Base-by-base conservation (phyloP, 37 sponge, comb jelly and placozoan genomes). In the Halichondria panicea region DNA sequence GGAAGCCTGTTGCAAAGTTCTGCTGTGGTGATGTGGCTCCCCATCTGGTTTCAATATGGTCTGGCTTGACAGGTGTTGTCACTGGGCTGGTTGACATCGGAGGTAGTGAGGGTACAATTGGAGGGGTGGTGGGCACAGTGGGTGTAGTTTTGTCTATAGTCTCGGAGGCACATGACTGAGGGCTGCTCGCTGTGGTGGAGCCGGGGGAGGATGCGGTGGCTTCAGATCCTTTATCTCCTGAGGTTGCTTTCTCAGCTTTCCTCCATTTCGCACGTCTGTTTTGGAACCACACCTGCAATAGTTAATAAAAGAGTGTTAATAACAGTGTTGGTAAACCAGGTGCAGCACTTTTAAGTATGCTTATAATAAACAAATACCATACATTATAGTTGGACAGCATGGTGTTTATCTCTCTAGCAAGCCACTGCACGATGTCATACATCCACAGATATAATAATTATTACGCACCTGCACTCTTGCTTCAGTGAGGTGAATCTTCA, bases 381-480 rank as follows among this genome's bases (percentile, higher is more conserved):
- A n/a, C n/a, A n/a, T n/a, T n/a, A n/a, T n/a, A n/a, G n/a, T n/a
- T n/a, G n/a, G n/a, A n/a, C n/a, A n/a, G 57, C 27, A 56, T 9
- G 5, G 57, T 56, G 57, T 4, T 24, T 28, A 28, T 56, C 13
- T 56, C 27, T 56, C 57, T 56, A 28, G 57, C 27, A 56, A n/a
- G n/a, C n/a, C n/a, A n/a, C n/a, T n/a, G n/a, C 50, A 48, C 50
- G 13, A 48, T 7, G 25, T n/a, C 8, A 5, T 44, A 8, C 33
- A 24, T 27, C 13, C 9, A 70, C 31, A 44, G 31, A 4, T 50
- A 44, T 9, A 5, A 45, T 18, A 4, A 30, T 64, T 9, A 36
- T 44, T 2, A 50, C 84, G 56, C 73, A 94, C 95, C 89, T 94
- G 95, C 7, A 94, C 95, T 80, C 95, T 87, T 13, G 95, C 95